Conservation (phyloP, 2,888 invertebrate genomes). For the Tenthredo amoena region DNA sequence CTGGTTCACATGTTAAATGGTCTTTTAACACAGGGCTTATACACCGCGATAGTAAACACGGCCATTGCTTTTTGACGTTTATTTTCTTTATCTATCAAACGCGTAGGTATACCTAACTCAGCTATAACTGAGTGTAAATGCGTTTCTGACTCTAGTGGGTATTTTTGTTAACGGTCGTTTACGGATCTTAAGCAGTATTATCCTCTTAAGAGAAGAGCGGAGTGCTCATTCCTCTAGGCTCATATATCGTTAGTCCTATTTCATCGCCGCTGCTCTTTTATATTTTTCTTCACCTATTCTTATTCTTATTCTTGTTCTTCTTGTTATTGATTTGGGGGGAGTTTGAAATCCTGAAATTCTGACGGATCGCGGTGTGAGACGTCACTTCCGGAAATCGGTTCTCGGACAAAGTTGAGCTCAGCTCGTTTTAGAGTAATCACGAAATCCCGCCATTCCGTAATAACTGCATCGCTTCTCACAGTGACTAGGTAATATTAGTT, state of each 20-base stretch:
- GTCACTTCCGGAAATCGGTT: too few species aligned
- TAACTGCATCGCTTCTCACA: not conserved
- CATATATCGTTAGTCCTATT: not conserved
- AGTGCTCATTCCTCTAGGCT: not conserved
- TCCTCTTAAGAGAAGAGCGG: slow-evolving; percentile 30
- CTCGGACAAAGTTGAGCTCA: not conserved
- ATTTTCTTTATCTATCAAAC: not conserved
- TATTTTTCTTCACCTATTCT: not conserved
- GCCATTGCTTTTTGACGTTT: not conserved
- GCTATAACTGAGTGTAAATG: not conserved
- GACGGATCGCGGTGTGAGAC: too few species aligned
- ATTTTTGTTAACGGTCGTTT: slow-evolving; percentile 32
- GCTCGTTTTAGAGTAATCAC: not conserved
- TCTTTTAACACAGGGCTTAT: not conserved
- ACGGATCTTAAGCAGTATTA: slow-evolving; percentile 28
- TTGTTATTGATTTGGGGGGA: not conserved
- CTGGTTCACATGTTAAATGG: not conserved
- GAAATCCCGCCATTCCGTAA: not conserved
- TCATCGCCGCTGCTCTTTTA: not conserved
- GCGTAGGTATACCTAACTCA: not conserved
- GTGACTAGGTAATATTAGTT: slow-evolving; percentile 35
- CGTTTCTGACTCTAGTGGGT: not conserved
- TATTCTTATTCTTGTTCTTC: too few species aligned
- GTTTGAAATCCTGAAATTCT: too few species aligned
- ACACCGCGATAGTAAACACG: not conserved